A percentile compares a stretch with the other conserved stretches of the same genome.
Conservation (phyloP, 1,140 invertebrate genomes). For the Rhizoglyphus robini region DNA sequence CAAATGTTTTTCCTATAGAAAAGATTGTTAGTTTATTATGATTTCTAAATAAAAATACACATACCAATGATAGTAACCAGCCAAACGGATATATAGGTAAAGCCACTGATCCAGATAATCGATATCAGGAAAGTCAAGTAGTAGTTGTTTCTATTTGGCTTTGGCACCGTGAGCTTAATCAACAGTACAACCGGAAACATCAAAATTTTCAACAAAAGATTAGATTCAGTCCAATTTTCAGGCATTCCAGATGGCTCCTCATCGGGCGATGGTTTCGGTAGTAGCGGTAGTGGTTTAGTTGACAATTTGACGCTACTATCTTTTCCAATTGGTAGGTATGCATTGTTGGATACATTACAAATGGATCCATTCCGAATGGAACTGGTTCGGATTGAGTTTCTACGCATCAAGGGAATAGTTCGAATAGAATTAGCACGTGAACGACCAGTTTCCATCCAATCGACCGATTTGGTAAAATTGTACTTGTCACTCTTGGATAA, state of each 20-base stretch:
- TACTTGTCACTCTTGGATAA: no score
- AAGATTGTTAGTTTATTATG: not conserved
- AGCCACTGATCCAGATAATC: conserved; percentile 68
- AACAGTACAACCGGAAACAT: not conserved
- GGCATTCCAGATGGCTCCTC: no score
- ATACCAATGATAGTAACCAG: conserved; percentile 80
- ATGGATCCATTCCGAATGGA: no score
- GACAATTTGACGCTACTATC: no score
- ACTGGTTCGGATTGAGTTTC: not conserved
- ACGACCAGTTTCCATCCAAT: no score
- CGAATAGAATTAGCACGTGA: no score
- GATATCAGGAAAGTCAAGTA: conserved; percentile 35
- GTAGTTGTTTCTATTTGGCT: not conserved
- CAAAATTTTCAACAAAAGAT: not conserved
- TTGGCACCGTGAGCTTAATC: not conserved
- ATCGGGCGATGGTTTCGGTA: not conserved
- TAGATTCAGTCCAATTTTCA: not conserved
- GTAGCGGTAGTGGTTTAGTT: no score
- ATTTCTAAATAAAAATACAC: conserved; percentile 21
- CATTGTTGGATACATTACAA: no score
- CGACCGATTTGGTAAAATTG: no score
- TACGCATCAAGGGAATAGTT: not conserved
- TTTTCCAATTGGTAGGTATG: no score
- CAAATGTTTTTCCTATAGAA: conserved; percentile 25
- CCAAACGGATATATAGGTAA: conserved; percentile 78